Evolutionary conservation across 2,888 invertebrate species (phyloP).

Genomic region (Ctena decussata): DNA sequence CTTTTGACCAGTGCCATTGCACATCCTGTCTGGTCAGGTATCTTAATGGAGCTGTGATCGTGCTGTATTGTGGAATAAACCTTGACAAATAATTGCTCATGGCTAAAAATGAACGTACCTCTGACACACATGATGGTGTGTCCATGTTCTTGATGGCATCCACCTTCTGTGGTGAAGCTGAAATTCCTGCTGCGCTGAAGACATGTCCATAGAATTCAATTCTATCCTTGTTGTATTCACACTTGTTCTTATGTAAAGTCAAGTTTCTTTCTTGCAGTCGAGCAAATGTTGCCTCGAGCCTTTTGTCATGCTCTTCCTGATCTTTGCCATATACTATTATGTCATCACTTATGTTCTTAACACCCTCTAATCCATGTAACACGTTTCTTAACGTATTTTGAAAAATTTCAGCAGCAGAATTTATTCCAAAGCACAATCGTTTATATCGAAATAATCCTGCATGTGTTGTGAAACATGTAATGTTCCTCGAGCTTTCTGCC

Average conservation of each 20-base stretch:
- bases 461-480: slow-evolving; percentile 69
- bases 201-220: slow-evolving; percentile 62
- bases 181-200: no score
- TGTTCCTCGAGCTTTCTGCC: slow-evolving; percentile 68
- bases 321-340: slow-evolving; percentile 83
- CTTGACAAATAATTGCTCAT: no score
- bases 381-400: slow-evolving; percentile 85
- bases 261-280: slow-evolving; percentile 56
- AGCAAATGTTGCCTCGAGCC: slow-evolving; percentile 72
- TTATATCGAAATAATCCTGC: slow-evolving; percentile 67
- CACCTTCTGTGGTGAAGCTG: no score
- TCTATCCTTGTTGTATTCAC: slow-evolving; percentile 58
- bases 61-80: no score
- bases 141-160: no score
- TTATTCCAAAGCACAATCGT: slow-evolving; percentile 68
- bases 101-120: no score
- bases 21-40: no score
- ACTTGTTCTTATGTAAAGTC: slow-evolving; percentile 79
- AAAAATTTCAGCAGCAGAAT: slow-evolving; percentile 87
- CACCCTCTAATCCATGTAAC: slow-evolving; percentile 81
- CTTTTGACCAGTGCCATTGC: no score
- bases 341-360: slow-evolving; percentile 85
- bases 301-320: slow-evolving; percentile 77
- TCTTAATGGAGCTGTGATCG: no score
- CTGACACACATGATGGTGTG: no score